Evolutionary conservation across 1,140 invertebrate species (phyloP).

Genomic region (Magallana angulata): DNA sequence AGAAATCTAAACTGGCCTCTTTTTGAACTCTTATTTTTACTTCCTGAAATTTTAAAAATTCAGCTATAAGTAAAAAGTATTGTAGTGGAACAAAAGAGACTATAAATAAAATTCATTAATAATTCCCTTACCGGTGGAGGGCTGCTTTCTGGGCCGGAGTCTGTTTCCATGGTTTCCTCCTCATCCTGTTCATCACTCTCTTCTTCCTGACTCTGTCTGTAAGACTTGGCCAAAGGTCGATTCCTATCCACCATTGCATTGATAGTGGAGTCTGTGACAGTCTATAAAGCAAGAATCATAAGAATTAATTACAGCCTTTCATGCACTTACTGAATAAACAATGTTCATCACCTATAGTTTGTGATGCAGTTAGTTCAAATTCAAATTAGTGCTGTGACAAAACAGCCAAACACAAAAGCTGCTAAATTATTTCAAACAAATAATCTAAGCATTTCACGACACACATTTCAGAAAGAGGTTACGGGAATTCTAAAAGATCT

Average conservation of each 20-base stretch:
- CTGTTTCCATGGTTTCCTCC: conserved; percentile 24
- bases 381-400: conserved; percentile 11
- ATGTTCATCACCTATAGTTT: no score
- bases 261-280: conserved; percentile 27
- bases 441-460: not conserved
- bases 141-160: not conserved
- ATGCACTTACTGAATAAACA: no score
- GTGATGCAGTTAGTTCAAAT: not conserved
- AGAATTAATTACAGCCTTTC: no score
- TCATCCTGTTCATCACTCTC: not conserved
- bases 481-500: not conserved
- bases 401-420: not conserved
- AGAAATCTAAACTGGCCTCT: conserved; percentile 25
- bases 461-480: not conserved
- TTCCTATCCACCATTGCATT: conserved; percentile 33
- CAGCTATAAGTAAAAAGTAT: no score
- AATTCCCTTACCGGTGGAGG: not conserved
- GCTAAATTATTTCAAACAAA: not conserved
- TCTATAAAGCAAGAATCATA: not conserved
- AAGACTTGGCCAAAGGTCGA: conserved; percentile 4
- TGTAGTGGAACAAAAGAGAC: no score
- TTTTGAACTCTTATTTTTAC: conserved; percentile 9
- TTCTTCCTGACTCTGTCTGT: not conserved
- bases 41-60: not conserved
- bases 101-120: no score